phyloP scores from a whole-genome alignment of 2,888 invertebrate genomes.

The Pyralis farinalis region DNA sequence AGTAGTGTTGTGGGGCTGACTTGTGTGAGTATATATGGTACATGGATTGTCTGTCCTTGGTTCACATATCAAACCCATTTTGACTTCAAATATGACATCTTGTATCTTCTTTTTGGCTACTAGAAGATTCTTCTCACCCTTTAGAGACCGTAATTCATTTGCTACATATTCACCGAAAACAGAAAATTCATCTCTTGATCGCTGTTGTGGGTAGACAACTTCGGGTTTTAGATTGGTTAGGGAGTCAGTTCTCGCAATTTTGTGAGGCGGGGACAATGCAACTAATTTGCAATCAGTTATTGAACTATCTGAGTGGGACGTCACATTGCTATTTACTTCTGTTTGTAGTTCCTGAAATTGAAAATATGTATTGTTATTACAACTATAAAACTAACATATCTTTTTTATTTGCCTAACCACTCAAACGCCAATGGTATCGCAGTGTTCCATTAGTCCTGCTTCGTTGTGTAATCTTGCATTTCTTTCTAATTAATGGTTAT shows the following conservation, averaged over 20 bases:
- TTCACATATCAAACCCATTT: slow-evolving; percentile 78
- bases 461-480: too few relatives aligned
- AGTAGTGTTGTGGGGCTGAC: slow-evolving; percentile 35
- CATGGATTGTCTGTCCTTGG: slow-evolving; percentile 40
- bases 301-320: slow-evolving; percentile 37
- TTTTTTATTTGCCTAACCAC: too few relatives aligned
- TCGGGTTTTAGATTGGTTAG: slow-evolving; percentile 42
- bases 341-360: slow-evolving; percentile 51
- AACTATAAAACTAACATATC: too few relatives aligned
- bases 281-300: slow-evolving; percentile 44
- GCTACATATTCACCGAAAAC: slow-evolving; percentile 83
- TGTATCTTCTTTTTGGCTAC: slow-evolving; percentile 82
- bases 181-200: slow-evolving; percentile 73
- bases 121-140: slow-evolving; percentile 76
- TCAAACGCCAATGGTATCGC: too few relatives aligned
- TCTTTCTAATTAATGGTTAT: too few relatives aligned
- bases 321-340: slow-evolving; percentile 32
- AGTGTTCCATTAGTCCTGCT: too few relatives aligned
- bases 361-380: too few relatives aligned
- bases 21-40: slow-evolving; percentile 44
- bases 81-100: slow-evolving; percentile 82
- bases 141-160: slow-evolving; percentile 79
- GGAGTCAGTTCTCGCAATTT: slow-evolving; percentile 44
- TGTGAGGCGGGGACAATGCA: slow-evolving; percentile 47
- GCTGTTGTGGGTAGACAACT: slow-evolving; percentile 29